Evolutionary conservation across 2,888 invertebrate genomes (phyloP).

Genomic region (Pyrgus malvae): DNA sequence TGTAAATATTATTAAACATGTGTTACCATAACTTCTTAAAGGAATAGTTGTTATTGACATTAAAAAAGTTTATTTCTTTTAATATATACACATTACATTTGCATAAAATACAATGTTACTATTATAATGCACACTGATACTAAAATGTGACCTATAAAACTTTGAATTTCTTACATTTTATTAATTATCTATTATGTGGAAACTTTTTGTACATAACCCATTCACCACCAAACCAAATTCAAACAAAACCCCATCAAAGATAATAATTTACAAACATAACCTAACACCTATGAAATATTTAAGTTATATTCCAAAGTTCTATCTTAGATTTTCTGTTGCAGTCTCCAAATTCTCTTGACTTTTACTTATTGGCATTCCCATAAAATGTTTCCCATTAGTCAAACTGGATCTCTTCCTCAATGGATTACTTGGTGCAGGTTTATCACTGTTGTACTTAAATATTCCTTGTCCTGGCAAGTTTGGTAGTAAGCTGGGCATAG

Average conservation of each 20-base stretch:
- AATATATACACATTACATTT: too few relatives aligned
- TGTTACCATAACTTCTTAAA: too few relatives aligned
- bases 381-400: conserved; percentile 84
- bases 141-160: too few relatives aligned
- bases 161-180: too few relatives aligned
- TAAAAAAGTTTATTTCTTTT: too few relatives aligned
- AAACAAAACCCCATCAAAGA: background rate
- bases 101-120: too few relatives aligned
- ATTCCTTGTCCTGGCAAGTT: conserved; percentile 89
- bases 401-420: conserved; percentile 67
- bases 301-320: too few relatives aligned
- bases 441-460: conserved; percentile 88
- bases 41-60: too few relatives aligned
- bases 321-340: conserved; percentile 60
- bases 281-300: background rate
- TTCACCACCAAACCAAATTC: background rate
- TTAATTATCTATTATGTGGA: too few relatives aligned
- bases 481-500: conserved; percentile 83
- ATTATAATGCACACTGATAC: too few relatives aligned
- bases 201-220: conserved; percentile 2
- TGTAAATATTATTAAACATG: too few relatives aligned
- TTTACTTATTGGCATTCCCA: conserved; percentile 89
- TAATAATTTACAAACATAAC: conserved; percentile 2
- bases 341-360: conserved; percentile 56
- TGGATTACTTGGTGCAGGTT: conserved; percentile 49